These are phyloP conservation scores for Lytechinus variegatus DNA, from an alignment of 35 echinoderm and acorn worm genomes.

Conservation along the genomic window DNA sequence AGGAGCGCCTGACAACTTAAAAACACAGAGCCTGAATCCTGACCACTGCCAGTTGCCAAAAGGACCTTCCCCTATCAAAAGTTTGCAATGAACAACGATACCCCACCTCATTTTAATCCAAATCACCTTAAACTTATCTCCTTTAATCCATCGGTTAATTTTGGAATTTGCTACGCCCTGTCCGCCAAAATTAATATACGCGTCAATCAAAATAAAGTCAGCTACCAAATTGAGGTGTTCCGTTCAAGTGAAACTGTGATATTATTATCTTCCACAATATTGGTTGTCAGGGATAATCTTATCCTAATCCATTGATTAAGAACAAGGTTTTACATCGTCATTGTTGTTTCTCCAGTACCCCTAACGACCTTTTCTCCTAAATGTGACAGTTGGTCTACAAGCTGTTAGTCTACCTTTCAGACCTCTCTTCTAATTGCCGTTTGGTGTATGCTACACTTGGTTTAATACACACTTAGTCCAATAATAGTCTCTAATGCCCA, in stretches of 20 bases:
- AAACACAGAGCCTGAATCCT: not conserved
- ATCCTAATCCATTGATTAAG: not conserved
- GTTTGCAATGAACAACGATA: not conserved
- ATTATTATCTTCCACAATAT: not conserved
- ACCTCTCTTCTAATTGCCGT: no score
- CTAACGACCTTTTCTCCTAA: not conserved
- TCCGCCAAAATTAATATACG: not conserved
- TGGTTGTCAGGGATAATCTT: not conserved
- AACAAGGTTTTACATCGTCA: not conserved
- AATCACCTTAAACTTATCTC: constrained; percentile 3
- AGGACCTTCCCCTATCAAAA: no score
- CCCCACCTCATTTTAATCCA: not conserved
- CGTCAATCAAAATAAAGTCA: not conserved
- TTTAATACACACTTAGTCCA: no score
- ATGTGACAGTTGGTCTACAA: no score
- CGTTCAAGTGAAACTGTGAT: not conserved
- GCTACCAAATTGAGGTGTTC: not conserved
- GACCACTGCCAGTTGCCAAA: no score
- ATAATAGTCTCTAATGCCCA: no score
- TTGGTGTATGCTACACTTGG: no score
- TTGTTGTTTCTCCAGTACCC: not conserved
- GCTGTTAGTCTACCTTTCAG: no score
- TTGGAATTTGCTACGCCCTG: not conserved
- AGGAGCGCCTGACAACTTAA: not conserved
- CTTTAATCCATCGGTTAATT: not conserved